A percentile compares a stretch with the other conserved stretches of the same genome.
These are phyloP conservation scores for Streptopelia turtur DNA, from an alignment of 2,797 vertebrate species.

Conservation along the genomic window DNA sequence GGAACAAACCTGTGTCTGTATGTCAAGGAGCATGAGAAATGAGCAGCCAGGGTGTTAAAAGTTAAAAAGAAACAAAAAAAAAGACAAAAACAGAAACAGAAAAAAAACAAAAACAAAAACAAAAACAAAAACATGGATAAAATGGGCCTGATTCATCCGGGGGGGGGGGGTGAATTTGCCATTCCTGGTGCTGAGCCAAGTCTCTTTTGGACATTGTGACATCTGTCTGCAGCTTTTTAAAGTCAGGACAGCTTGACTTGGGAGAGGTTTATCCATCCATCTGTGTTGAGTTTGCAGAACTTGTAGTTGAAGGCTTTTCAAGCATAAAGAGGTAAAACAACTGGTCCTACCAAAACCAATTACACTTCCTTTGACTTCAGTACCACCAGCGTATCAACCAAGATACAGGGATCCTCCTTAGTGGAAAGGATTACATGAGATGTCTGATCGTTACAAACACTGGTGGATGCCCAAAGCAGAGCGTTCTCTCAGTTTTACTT, in stretches of 20 bases:
- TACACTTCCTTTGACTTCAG: not conserved
- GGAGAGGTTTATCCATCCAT: not conserved
- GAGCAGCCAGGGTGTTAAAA: not conserved
- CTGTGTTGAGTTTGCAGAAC: not conserved
- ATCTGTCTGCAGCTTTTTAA: slow-evolving; percentile 36
- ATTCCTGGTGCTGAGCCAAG: not conserved
- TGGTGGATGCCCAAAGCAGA: not conserved
- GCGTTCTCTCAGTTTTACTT: not conserved
- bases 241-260: not conserved
- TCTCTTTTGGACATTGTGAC: not conserved
- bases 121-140: not conserved
- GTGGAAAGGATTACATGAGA: not conserved
- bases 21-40: not conserved
- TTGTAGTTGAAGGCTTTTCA: not conserved
- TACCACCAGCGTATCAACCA: not conserved
- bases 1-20: not conserved
- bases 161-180: not conserved
- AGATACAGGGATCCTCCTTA: not conserved
- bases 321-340: not conserved
- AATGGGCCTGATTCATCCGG: not conserved
- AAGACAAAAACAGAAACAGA: too few relatives aligned
- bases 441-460: not conserved
- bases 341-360: not conserved
- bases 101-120: not conserved
- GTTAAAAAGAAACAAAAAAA: not conserved